Evolutionary conservation across 1,140 invertebrate genomes (phyloP).

Genomic region (Drosophila ananassae): DNA sequence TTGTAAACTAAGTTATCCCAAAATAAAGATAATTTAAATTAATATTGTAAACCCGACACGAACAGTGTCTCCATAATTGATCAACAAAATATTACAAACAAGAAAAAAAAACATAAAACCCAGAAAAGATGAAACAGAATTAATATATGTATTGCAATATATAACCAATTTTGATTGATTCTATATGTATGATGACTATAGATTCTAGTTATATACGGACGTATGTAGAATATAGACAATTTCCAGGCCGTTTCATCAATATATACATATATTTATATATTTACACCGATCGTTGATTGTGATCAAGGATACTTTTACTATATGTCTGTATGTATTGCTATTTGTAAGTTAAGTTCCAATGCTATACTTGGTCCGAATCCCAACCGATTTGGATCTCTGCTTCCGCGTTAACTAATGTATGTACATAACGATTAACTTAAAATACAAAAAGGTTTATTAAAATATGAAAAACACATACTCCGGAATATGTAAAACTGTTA

Average conservation of each 20-base stretch:
- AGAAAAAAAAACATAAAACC: conserved; percentile 10
- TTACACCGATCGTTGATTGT: conserved; percentile 51
- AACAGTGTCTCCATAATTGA: conserved; percentile 12
- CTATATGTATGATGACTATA: conserved; percentile 32
- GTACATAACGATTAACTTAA: conserved; percentile 71
- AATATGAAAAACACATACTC: conserved; percentile 47
- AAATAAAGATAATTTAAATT: conserved; percentile 47
- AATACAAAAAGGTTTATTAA: conserved; percentile 47
- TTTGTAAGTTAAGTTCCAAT: conserved; percentile 54
- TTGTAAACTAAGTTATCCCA: conserved; percentile 52
- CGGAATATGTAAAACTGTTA: conserved; percentile 45
- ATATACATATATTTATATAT: conserved; percentile 16
- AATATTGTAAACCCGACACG: conserved; percentile 27
- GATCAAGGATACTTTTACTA: conserved; percentile 53
- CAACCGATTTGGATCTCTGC: conserved; percentile 44
- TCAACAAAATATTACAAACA: conserved; percentile 8
- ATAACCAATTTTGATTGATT: conserved; percentile 51
- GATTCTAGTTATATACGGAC: conserved; percentile 38
- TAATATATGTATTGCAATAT: conserved; percentile 42
- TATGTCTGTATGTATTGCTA: conserved; percentile 53
- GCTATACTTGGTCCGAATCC: conserved; percentile 41
- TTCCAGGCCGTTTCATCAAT: conserved; percentile 60
- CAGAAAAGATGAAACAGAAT: conserved; percentile 25
- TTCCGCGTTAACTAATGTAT: conserved; percentile 70
- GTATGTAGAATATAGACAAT: conserved; percentile 67